Evolutionary conservation across 2,113 vertebrate species (phyloP), one percentile per base, ranked within the genome.

Genomic region (Grus americana): DNA sequence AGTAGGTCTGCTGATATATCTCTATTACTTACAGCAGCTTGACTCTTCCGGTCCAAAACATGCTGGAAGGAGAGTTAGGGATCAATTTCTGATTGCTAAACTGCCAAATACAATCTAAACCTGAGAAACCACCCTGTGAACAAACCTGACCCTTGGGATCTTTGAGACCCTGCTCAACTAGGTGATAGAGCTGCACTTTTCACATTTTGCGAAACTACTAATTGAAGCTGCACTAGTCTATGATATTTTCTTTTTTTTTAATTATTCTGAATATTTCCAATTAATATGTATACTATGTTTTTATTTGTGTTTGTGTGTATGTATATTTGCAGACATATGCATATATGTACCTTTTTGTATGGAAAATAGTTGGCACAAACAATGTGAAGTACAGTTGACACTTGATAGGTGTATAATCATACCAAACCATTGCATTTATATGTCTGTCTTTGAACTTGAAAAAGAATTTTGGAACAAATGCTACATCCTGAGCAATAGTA

Each of bases 81-180:
- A 91, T 94, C 84, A 91, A 91, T 95, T 95, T 75, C 66, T 85
- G 66, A 91, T 88, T 95, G 70, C 49, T 90, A 82, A 93, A 88
- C 49, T 85, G 80, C 18, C 91, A 94, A 82, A 93, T 90, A 58
- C 42, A 73, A 72, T 93, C 54, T 62, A 93, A 85, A 93, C 17
- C 16, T 72, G 84, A 81, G 78, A 92, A 95, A 82, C 11, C 14
- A 85, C 49, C 24, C 58, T 66, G 22, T 52, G 62, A 89, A 57
- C 30, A 97, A 75, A 71, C 12, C 17, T 54, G 55, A 79, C 22
- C 11, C 19, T 63, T 42, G 49, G 17, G 57, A 84, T 54, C 23
- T 86, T 88, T 70, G 86, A 78, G 13, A 79, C 11, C 3, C n/a
- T 78, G 38, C 12, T 86, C 11, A 88, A 5, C 7, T 61, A 57